Evolutionary conservation across 2,888 invertebrate genomes (phyloP).

Genomic region (Cremastobaeus sp.): DNA sequence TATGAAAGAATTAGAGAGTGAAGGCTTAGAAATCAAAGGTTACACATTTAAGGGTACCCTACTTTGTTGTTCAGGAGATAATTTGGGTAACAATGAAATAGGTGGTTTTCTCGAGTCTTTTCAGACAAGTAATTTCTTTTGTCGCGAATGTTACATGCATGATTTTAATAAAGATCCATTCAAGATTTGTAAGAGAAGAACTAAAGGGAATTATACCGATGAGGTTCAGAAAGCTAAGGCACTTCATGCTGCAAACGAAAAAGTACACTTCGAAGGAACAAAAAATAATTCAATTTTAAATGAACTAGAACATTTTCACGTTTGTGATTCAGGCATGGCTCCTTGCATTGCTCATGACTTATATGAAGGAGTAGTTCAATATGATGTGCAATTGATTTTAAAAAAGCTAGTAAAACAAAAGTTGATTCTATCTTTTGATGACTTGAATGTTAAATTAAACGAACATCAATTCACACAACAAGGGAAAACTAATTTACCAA

Average conservation of each 20-base stretch:
- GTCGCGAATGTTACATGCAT: slow-evolving; percentile 42
- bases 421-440: slow-evolving; percentile 25
- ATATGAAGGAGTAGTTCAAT: slow-evolving; percentile 64
- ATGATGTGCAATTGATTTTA: slow-evolving; percentile 62
- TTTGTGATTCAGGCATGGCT: slow-evolving; percentile 63
- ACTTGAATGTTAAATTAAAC: slow-evolving; percentile 1
- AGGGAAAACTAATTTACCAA: slow-evolving; percentile 27
- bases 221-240: slow-evolving; percentile 23
- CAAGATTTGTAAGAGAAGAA: slow-evolving; percentile 21
- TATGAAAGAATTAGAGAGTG: slow-evolving; percentile 45
- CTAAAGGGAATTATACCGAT: slow-evolving; percentile 18
- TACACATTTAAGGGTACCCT: slow-evolving; percentile 16
- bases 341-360: slow-evolving; percentile 68
- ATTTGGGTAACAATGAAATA: slow-evolving; percentile 36
- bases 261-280: slow-evolving; percentile 56
- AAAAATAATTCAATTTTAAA: slow-evolving; percentile 66
- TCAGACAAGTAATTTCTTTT: slow-evolving; percentile 35
- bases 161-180: slow-evolving; percentile 37
- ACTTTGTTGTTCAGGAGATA: slow-evolving; percentile 28
- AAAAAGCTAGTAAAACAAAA: slow-evolving; percentile 53
- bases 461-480: slow-evolving; percentile 4
- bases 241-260: neutral
- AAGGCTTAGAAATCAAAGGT: slow-evolving; percentile 28
- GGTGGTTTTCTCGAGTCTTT: slow-evolving; percentile 62
- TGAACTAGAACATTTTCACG: slow-evolving; percentile 64